Base-by-base conservation (phyloP, 1,140 invertebrate genomes). In the Pseudomyrmex sp. region DNA sequence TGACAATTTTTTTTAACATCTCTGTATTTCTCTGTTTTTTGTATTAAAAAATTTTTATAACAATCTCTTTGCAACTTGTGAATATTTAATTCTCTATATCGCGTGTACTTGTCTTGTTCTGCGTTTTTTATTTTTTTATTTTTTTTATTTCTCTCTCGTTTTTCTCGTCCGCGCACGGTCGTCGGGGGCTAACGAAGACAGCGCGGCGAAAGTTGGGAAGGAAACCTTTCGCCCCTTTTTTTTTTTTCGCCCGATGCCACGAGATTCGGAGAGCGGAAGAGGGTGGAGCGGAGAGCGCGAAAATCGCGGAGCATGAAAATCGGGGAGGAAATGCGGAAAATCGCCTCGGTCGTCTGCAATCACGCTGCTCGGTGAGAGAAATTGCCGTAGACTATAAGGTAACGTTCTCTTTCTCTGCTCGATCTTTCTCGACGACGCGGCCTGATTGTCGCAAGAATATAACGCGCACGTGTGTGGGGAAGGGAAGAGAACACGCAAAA, bases 321-420 rank as follows among this genome's bases (percentile, higher is more conserved):
- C 76, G 76, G 54, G 66, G 66, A 79, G 70, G 77, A 89, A 80
- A 82, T 82, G 84, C 70, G 79, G 79, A 82, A 75, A 82, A 82
- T 82, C 79, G 79, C 79, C 69, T 73, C 59, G 58, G 68, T 82
- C 79, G 79, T 82, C 79, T 82, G 79, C 79, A 82, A 82, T 82
- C 79, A 82, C 59, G 69, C 59, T 63, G 70, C 35, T 48, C 50
- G 68, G 69, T 74, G 70, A 74, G 70, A 82, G 70, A 75, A 82
- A 82, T 82, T 82, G 79, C 79, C 48, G 61, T 50, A 18, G 79
- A 82, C 79, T 74, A 82, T 73, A 74, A 63, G 69, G 59, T 12
- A 88, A 84, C 63, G 50, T 50, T 74, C 44, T 75, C 20, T 68
- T 23, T 56, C 35, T 61, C 4, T 35, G 35, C 5, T 54, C 18